Conservation (phyloP, 2,113 vertebrate species). For the Hylia prasina region DNA sequence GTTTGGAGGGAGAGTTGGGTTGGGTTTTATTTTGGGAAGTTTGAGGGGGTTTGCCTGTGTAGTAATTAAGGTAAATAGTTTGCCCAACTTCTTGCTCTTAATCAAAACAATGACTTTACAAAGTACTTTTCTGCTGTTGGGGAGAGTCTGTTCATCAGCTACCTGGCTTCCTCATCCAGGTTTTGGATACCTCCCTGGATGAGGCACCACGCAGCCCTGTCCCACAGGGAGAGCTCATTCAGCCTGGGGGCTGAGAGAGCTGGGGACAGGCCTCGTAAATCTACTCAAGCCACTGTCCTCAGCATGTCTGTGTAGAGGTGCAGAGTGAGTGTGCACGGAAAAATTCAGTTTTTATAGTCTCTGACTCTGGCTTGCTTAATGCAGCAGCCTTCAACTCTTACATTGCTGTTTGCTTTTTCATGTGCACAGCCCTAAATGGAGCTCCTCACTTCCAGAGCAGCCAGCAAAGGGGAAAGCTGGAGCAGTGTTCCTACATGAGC, state of each 20-base stretch:
- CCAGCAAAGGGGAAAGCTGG: not conserved
- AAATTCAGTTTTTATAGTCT: not conserved
- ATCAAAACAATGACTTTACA: not conserved
- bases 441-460: fast-evolving
- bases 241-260: not conserved
- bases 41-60: not conserved
- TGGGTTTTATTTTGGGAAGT: not conserved
- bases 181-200: not conserved
- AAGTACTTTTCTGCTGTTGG: not conserved
- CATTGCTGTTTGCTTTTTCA: fast-evolving
- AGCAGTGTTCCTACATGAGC: not conserved
- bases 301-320: not conserved
- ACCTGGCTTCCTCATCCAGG: not conserved
- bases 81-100: not conserved
- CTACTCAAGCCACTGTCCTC: not conserved
- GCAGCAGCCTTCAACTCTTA: not conserved
- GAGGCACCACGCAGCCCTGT: not conserved
- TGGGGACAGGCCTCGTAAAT: not conserved
- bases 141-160: not conserved
- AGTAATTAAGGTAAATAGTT: not conserved
- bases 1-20: not conserved
- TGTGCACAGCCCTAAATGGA: fast-evolving
- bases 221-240: not conserved
- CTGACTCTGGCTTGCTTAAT: not conserved
- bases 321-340: not conserved